Base-by-base conservation (phyloP, 1,140 invertebrate species). In the Neotoxoptera formosana region DNA sequence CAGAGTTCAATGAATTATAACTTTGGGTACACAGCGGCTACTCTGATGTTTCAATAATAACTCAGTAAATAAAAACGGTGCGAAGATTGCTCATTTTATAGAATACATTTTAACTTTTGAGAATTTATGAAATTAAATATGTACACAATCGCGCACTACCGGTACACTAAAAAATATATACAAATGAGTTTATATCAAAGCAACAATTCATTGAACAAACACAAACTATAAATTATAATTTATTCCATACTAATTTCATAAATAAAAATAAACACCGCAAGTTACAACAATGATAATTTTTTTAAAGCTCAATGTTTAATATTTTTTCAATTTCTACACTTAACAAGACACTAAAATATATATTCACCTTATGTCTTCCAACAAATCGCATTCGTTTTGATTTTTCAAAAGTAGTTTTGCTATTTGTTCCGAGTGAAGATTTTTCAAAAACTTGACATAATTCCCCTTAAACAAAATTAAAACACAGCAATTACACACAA, bases 371-470 rank as follows among this genome's bases (percentile, higher is more conserved):
- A 99, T 97, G 95, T 99, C 98, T 96, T 99, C 98, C 87, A 99
- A 96, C 93, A 99, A 96, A 95, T 99, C 98, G 95, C 98, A 98
- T 95, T 99, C 98, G 96, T 99, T 98, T 95, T 99, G 98, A 95
- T 99, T 99, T 95, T 99, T 99, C 48, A 97, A 96, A 95, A 98
- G 97, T 94, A 99, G 96, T 95, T 99, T 99, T 14, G 98, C 96
- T 90, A 98, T 96, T 95, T 99, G 98, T 95, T 99, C 98, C 91
- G 97, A 96, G 95, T 99, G 98, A 89, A 99, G 96, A 96, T 98
- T 98, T 96, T 98, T 98, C 94, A 98, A 96, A 96, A 97, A 98
- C 96, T 98, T 98, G 94, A 97, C 96, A 95, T 97, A 97, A 95
- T 98, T 97, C 95, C 98, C 97, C 98, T 98, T 95, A 25, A 96